phyloP scores from a whole-genome alignment of 2,113 vertebrate species.

The Perca fluviatilis region DNA sequence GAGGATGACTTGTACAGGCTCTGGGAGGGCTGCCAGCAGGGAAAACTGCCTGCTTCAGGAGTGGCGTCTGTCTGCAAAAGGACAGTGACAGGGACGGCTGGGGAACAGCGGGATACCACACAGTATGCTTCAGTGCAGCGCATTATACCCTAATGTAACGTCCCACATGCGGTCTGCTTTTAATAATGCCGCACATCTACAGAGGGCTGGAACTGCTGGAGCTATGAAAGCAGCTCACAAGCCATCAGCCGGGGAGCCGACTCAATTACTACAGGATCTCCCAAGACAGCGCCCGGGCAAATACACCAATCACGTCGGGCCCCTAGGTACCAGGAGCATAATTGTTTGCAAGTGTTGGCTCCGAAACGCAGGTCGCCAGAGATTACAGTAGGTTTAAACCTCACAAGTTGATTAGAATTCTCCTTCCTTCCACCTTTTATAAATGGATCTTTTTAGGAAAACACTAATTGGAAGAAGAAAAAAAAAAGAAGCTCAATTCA shows the following conservation, averaged over 20 bases:
- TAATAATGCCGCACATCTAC: slow-evolving; percentile 64
- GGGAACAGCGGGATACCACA: slow-evolving; percentile 57
- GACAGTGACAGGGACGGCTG: slow-evolving; percentile 63
- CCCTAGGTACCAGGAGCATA: slow-evolving; percentile 63
- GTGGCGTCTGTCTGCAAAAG: slow-evolving; percentile 66
- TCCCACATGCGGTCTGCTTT: slow-evolving; percentile 59
- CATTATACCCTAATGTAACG: slow-evolving; percentile 50
- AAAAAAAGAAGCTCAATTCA: slow-evolving; percentile 33
- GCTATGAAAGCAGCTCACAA: slow-evolving; percentile 60
- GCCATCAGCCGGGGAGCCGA: slow-evolving; percentile 62
- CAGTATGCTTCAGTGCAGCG: slow-evolving; percentile 51
- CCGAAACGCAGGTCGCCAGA: slow-evolving; percentile 39
- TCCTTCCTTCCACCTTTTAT: slow-evolving; percentile 54
- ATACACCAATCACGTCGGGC: slow-evolving; percentile 76
- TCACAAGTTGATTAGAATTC: slow-evolving; percentile 68
- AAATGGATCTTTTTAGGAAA: slow-evolving; percentile 59
- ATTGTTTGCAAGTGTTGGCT: slow-evolving; percentile 78
- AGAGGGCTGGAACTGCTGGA: slow-evolving; percentile 44
- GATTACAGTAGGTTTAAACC: slow-evolving; percentile 59
- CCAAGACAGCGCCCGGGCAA: slow-evolving; percentile 67
- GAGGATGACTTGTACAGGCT: slow-evolving; percentile 74
- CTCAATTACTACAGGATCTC: slow-evolving; percentile 72
- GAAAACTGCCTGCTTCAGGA: slow-evolving; percentile 57
- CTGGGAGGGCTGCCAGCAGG: slow-evolving; percentile 59
- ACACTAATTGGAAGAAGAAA: slow-evolving; percentile 58